Conservation (phyloP, 2,113 vertebrate genomes). For the Gavia stellata region DNA sequence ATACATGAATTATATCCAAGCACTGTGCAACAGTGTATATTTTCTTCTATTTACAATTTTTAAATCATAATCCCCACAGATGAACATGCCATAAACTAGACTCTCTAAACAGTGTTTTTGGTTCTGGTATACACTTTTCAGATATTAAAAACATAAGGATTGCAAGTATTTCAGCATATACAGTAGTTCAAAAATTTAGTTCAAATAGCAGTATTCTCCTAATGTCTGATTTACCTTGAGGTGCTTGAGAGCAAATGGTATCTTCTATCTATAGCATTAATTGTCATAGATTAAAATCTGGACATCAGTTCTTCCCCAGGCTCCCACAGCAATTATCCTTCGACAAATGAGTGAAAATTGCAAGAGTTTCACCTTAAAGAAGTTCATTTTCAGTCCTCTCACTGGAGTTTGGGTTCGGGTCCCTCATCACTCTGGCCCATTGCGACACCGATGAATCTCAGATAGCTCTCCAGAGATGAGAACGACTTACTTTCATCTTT, state of each 20-base stretch:
- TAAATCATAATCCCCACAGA: background rate
- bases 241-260: background rate
- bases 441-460: background rate
- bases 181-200: background rate
- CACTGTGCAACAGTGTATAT: background rate
- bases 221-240: background rate
- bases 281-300: background rate
- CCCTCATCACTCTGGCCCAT: rapidly evolving
- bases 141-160: background rate
- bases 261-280: background rate
- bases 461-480: background rate
- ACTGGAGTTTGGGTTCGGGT: background rate
- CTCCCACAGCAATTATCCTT: background rate
- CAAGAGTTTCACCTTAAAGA: background rate
- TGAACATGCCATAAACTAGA: background rate
- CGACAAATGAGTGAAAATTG: background rate
- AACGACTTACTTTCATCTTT: background rate
- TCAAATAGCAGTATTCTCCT: background rate
- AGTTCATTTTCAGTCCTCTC: background rate
- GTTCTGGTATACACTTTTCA: background rate
- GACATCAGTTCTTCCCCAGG: background rate
- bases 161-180: background rate
- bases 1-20: background rate
- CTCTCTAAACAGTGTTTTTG: background rate
- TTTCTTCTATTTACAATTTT: background rate